Evolutionary conservation across 2,113 vertebrate genomes (phyloP).

Genomic region (Panurus biarmicus): DNA sequence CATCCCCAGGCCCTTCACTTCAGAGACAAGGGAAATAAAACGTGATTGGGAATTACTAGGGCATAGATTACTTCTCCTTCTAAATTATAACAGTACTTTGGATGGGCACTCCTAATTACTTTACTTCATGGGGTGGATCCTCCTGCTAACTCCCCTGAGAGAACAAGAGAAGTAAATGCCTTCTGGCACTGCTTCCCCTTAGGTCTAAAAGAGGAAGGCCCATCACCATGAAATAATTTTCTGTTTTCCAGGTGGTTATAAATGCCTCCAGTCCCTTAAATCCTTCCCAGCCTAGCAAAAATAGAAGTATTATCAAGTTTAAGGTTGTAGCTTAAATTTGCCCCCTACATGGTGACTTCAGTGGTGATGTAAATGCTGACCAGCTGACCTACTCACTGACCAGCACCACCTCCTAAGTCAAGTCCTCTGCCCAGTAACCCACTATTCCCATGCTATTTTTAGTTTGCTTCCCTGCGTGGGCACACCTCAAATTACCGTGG

Average conservation of each 20-base stretch:
- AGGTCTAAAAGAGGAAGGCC: neutral
- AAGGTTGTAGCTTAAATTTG: neutral
- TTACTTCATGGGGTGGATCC: neutral
- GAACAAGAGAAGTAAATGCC: neutral
- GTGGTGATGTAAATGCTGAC: rapidly evolving
- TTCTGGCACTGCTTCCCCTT: neutral
- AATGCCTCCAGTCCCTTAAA: neutral
- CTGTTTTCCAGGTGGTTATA: neutral
- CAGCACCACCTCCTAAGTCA: neutral
- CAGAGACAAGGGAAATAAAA: neutral
- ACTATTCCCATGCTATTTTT: rapidly evolving
- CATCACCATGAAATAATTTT: neutral
- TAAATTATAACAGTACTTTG: neutral
- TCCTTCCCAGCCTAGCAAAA: neutral
- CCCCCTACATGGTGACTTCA: neutral
- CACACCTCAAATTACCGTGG: neutral
- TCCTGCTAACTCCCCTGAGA: neutral
- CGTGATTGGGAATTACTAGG: neutral
- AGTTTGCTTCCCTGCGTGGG: rapidly evolving
- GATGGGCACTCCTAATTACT: neutral
- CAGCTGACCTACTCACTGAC: neutral
- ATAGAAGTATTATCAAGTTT: neutral
- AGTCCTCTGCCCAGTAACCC: neutral
- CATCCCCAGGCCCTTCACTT: neutral
- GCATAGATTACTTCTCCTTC: neutral